Evolutionary conservation across 2,113 vertebrate genomes (phyloP).

Genomic region (Urocolius indicus): DNA sequence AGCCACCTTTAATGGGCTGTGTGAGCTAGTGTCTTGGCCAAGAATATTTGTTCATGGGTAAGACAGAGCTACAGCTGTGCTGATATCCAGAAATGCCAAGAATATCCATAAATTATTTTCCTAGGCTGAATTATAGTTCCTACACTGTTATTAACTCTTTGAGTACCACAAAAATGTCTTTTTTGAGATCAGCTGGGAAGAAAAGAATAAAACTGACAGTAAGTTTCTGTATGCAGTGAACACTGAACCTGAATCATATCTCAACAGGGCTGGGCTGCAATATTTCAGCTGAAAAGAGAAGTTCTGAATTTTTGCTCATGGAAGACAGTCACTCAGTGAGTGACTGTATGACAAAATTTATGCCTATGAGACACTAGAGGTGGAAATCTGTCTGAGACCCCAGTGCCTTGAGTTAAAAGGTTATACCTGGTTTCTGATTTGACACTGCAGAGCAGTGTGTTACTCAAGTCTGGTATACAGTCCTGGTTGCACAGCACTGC

Average conservation of each 20-base stretch:
- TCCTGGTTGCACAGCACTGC: background rate
- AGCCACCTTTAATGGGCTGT: background rate
- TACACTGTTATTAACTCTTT: constrained; percentile 8
- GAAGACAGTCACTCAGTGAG: too few species aligned
- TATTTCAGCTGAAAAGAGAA: background rate
- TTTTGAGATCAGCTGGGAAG: background rate
- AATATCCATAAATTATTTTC: background rate
- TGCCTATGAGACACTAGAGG: background rate
- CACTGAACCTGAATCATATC: background rate
- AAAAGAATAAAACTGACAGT: background rate
- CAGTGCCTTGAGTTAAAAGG: background rate
- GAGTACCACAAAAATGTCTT: background rate
- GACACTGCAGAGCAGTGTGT: background rate
- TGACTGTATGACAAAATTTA: background rate
- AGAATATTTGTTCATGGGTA: constrained; percentile 14
- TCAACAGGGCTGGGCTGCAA: background rate
- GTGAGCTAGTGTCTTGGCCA: background rate
- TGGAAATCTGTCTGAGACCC: background rate
- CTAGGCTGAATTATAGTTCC: background rate
- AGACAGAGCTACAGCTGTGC: constrained; percentile 14
- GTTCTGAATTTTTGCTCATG: background rate
- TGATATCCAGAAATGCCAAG: background rate
- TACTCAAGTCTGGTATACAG: rapidly evolving
- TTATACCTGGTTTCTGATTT: background rate
- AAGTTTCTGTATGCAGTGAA: background rate